These are phyloP conservation scores for Porites cylindrica DNA, from an alignment of 92 coral and sea anemone genomes.

Conservation along the genomic window DNA sequence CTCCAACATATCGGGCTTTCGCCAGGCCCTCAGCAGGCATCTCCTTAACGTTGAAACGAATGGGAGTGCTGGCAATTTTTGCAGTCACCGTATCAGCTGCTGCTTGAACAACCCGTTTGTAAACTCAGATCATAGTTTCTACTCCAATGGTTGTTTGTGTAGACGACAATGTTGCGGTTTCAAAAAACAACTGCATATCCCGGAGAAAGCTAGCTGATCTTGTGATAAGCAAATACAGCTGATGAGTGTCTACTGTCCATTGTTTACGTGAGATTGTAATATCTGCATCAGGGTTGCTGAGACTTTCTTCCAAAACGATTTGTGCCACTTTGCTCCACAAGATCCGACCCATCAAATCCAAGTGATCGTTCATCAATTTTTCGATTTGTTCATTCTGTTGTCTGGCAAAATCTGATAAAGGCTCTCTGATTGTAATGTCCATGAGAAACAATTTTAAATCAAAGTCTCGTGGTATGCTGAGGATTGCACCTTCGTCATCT, in stretches of 20 bases:
- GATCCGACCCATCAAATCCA: neutral
- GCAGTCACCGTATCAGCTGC: neutral
- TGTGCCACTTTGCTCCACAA: neutral
- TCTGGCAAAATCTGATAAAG: neutral
- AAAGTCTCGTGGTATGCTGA: neutral
- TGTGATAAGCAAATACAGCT: constrained; percentile 26
- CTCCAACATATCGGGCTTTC: constrained; percentile 9
- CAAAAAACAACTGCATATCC: neutral
- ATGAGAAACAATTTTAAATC: neutral
- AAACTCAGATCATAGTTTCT: neutral
- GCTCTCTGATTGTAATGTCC: neutral
- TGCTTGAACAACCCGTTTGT: neutral
- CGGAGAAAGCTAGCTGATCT: neutral
- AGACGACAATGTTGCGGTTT: neutral
- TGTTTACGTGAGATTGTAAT: neutral
- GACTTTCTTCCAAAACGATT: neutral
- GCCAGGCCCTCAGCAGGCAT: neutral
- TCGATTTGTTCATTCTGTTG: neutral
- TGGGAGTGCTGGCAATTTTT: neutral
- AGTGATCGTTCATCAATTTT: neutral
- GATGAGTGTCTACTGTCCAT: neutral
- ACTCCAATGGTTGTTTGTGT: neutral
- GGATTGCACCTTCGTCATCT: neutral
- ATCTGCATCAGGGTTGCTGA: neutral
- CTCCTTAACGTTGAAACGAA: neutral